Base-by-base conservation (phyloP, 2,113 vertebrate genomes). In the Peromyscus maniculatus region DNA sequence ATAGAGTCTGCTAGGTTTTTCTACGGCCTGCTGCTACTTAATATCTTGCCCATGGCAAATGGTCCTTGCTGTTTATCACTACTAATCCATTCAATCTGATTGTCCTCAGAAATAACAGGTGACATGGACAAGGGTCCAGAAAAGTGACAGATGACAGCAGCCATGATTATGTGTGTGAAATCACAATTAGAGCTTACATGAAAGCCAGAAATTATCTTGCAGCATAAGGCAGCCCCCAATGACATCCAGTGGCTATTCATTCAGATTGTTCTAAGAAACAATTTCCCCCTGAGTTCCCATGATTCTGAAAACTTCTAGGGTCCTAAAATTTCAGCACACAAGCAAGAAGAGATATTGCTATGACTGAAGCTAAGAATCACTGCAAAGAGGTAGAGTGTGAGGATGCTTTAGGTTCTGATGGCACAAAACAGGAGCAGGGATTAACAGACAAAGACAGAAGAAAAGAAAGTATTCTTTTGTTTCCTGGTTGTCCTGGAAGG, bases 61-160 rank as follows among this genome's bases (percentile, higher is more conserved):
- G 22, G 74, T 33, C 71, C 91, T 95, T 62, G 57, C 16, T 43
- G 66, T 82, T 77, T 28, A 69, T 80, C 1, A 1, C 69, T 77
- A 86, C 78, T 97, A 92, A 96, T 55, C 86, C 59, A 36, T 79
- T 67, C 28, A 74, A 84, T 87, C 86, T 89, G 75, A 86, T 93
- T 87, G 36, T 77, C 64, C 74, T 87, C 43, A 39, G 75, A 97
- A 66, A 94, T 43, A 95, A 74, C 36, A 93, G 82, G 55, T 26
- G 24, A 86, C 75, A 24, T n/a, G 2, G 3, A 55, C 46, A n/a
- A 83, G 74, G 80, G 64, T 87, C 64, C 83, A 94, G 33, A 17
- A 72, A 87, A 52, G 36, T 75, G 39, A 49, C 74, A 82, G 57
- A 17, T 28, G 94, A 43, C 43, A 89, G 49, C 83, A 92, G 55